A percentile compares a stretch with the other conserved stretches of the same genome.
phyloP scores from a whole-genome alignment of 2,113 vertebrate genomes.

The Dicaeum eximium region DNA sequence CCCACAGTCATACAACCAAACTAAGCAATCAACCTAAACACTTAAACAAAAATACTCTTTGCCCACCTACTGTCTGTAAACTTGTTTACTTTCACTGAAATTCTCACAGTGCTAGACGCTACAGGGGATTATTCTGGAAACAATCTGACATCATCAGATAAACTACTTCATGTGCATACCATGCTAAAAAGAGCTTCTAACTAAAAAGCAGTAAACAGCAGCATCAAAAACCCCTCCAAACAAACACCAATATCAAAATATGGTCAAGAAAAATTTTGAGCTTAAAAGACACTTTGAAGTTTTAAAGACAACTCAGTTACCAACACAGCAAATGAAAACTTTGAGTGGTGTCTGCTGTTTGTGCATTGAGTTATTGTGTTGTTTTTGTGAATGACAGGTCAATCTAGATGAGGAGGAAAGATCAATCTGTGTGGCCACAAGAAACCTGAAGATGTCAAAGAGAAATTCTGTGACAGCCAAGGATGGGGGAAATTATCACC shows the following conservation, averaged over 20 bases:
- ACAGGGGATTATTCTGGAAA: neutral
- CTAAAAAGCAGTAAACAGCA: neutral
- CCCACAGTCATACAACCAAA: neutral
- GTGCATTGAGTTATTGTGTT: neutral
- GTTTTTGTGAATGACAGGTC: neutral
- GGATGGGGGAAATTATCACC: accelerated
- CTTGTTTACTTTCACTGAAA: neutral
- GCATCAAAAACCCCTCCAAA: neutral
- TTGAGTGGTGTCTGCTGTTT: neutral
- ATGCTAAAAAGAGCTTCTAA: neutral
- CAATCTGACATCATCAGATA: neutral
- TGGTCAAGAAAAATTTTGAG: neutral
- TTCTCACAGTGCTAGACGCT: neutral
- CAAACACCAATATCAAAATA: neutral
- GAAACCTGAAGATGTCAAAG: neutral
- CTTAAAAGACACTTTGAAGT: neutral
- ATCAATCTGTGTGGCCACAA: neutral
- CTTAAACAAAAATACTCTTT: neutral
- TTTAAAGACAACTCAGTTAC: neutral
- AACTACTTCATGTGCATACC: neutral
- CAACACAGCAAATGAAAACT: neutral
- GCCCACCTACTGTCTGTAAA: neutral
- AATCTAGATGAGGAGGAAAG: neutral
- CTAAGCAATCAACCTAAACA: neutral
- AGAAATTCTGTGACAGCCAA: neutral